Percentiles rank a stretch among this genome's conserved stretches.
phyloP scores from a whole-genome alignment of 1,140 invertebrate genomes.

The Macrotrachela quadricornifera region DNA sequence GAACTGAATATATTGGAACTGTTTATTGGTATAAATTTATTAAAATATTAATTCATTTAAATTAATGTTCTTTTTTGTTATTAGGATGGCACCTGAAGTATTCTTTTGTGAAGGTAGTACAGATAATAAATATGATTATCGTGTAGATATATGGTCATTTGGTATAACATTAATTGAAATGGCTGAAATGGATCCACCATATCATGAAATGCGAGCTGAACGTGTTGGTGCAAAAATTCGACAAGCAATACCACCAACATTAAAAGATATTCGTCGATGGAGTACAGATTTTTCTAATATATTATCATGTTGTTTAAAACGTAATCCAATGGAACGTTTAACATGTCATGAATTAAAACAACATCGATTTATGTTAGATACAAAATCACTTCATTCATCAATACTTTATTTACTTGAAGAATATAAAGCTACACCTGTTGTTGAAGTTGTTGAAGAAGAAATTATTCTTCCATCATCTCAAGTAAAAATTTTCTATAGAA shows the following conservation, averaged over 20 bases:
- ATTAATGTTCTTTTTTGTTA: too few relatives aligned
- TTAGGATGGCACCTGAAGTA: constrained; percentile 49
- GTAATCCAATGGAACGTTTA: constrained; percentile 47
- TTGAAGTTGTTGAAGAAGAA: too few relatives aligned
- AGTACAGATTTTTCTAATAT: constrained; percentile 66
- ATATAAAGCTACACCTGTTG: too few relatives aligned
- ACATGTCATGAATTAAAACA: constrained; percentile 63
- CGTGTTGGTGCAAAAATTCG: constrained; percentile 10
- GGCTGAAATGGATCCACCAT: constrained; percentile 89
- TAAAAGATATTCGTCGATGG: constrained; percentile 83
- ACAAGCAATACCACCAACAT: constrained; percentile 89
- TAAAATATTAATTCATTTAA: constrained; percentile 38
- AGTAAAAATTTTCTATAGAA: too few relatives aligned
- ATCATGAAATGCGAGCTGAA: constrained; percentile 24
- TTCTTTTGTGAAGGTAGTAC: constrained; percentile 65
- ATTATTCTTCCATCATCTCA: too few relatives aligned
- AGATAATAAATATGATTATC: constrained; percentile 44
- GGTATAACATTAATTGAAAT: constrained; percentile 97
- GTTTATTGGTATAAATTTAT: constrained; percentile 51
- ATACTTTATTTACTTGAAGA: too few relatives aligned
- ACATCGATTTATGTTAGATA: too few relatives aligned
- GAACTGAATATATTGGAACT: constrained; percentile 67
- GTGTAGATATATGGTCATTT: constrained; percentile 69
- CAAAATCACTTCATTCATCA: too few relatives aligned
- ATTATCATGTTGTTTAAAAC: constrained; percentile 25